phyloP scores from a whole-genome alignment of 1,140 invertebrate species.

The Zaprionus inermis region DNA sequence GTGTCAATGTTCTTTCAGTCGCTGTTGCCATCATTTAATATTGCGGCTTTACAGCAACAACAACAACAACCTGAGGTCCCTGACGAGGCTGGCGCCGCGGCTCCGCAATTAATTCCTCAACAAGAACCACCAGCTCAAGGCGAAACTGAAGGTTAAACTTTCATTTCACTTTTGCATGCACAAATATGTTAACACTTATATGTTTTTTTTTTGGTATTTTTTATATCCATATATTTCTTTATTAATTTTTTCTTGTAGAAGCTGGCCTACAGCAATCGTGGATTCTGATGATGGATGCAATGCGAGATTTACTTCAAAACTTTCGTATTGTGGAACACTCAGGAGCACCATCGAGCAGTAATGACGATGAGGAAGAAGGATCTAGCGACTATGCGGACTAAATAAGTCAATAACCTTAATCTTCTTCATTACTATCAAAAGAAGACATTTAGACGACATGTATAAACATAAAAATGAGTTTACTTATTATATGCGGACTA shows the following conservation, averaged over 20 bases:
- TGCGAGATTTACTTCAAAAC: conserved; percentile 89
- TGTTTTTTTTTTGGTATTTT: background rate
- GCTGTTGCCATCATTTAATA: conserved; percentile 87
- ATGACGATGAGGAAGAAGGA: conserved; percentile 85
- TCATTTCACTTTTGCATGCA: background rate
- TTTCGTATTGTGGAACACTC: conserved; percentile 85
- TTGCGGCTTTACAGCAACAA: conserved; percentile 47
- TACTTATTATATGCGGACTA: conserved; percentile 76
- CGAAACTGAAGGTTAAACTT: conserved; percentile 49
- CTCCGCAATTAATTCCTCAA: conserved; percentile 33
- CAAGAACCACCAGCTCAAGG: conserved; percentile 26
- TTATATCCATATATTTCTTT: conserved; percentile 2
- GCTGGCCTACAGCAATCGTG: conserved; percentile 86
- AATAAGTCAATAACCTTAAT: conserved; percentile 24
- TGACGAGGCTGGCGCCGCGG: conserved; percentile 44
- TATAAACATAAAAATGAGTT: conserved; percentile 23
- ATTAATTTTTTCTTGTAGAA: conserved; percentile 74
- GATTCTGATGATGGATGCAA: conserved; percentile 88
- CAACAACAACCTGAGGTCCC: conserved; percentile 63
- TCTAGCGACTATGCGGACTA: conserved; percentile 84
- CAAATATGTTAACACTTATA: background rate
- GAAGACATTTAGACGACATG: conserved; percentile 24
- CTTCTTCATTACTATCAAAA: conserved; percentile 13
- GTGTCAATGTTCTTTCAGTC: conserved; percentile 88
- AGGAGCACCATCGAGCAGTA: conserved; percentile 79